Evolutionary conservation across 2,888 invertebrate genomes (phyloP).

Genomic region (Yponomeuta malinellus): DNA sequence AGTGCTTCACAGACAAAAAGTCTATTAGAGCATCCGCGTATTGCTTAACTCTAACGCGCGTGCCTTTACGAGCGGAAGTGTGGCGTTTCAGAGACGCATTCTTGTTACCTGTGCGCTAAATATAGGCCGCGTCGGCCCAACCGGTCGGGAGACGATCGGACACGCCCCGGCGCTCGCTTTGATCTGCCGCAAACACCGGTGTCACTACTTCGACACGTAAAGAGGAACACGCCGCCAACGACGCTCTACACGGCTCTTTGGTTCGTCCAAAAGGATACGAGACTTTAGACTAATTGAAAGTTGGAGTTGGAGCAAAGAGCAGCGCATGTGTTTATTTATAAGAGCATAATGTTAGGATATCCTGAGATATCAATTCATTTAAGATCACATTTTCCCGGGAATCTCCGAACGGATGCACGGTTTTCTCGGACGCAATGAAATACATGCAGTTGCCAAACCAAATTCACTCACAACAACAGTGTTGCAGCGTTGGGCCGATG

Average conservation of each 20-base stretch:
- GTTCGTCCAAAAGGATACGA: too few relatives aligned
- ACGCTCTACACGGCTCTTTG: too few relatives aligned
- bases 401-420: neutral
- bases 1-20: neutral
- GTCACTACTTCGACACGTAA: neutral
- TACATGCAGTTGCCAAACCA: neutral
- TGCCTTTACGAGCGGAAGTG: constrained; percentile 20
- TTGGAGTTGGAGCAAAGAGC: too few relatives aligned
- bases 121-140: constrained; percentile 37
- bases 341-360: too few relatives aligned
- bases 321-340: too few relatives aligned
- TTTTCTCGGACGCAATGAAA: neutral
- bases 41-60: neutral
- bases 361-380: neutral
- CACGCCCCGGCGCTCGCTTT: constrained; percentile 19
- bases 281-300: too few relatives aligned
- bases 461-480: neutral
- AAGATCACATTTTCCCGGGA: neutral
- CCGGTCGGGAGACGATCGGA: constrained; percentile 29
- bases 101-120: constrained; percentile 72
- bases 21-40: constrained; percentile 1
- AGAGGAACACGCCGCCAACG: neutral
- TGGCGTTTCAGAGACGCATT: constrained; percentile 32
- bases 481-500: neutral
- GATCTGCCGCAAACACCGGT: constrained; percentile 8